Percentiles rank a stretch among this genome's conserved stretches.
phyloP scores from a whole-genome alignment of 2,888 invertebrate genomes.

The Epirrhoe alternata region DNA sequence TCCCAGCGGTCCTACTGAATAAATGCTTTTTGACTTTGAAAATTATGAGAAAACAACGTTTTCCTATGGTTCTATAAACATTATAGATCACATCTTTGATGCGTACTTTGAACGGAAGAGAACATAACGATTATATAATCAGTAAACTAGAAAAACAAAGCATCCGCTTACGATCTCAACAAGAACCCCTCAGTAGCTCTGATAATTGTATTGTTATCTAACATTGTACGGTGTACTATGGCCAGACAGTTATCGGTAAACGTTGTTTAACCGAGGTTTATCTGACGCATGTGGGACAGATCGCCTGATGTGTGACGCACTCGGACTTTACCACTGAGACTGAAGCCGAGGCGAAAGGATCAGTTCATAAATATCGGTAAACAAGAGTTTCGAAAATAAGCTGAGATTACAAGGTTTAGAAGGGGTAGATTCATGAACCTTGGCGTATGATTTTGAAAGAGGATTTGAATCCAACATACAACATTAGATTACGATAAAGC shows the following conservation, averaged over 20 bases:
- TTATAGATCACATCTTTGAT: neutral
- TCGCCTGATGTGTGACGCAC: slow-evolving; percentile 38
- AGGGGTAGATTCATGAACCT: too few species aligned
- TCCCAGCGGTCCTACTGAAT: too few species aligned
- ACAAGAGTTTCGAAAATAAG: too few species aligned
- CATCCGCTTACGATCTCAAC: neutral
- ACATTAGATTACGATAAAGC: too few species aligned
- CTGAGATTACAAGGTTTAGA: too few species aligned
- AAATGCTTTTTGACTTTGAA: too few species aligned
- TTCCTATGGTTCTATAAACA: too few species aligned
- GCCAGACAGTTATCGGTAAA: slow-evolving; percentile 22
- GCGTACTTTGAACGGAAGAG: neutral
- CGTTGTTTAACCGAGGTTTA: slow-evolving; percentile 26
- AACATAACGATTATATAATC: neutral
- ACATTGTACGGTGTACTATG: slow-evolving; percentile 20
- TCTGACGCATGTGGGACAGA: slow-evolving; percentile 34
- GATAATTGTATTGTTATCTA: neutral
- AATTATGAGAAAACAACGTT: neutral
- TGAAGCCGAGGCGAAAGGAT: slow-evolving; percentile 8
- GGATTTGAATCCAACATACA: too few species aligned
- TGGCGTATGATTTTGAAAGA: too few species aligned
- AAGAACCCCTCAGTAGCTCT: neutral
- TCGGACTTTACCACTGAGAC: slow-evolving; percentile 33
- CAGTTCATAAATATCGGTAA: neutral
- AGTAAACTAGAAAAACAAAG: neutral